These are phyloP conservation scores for Crenichthys baileyi DNA, from an alignment of 2,797 vertebrate species.

Conservation along the genomic window DNA sequence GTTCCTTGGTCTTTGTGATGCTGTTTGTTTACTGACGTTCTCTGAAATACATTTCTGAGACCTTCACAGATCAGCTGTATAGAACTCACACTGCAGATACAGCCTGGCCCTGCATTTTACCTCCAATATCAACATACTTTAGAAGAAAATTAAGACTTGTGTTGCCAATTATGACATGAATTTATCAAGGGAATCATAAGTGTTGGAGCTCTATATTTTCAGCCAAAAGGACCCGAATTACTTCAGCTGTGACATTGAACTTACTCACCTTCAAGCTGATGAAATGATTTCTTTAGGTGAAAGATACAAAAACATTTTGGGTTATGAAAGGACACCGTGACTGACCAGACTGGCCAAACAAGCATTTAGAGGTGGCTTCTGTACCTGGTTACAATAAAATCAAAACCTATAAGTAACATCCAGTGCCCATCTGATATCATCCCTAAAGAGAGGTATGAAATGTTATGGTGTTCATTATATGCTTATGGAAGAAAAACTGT, in stretches of 20 bases:
- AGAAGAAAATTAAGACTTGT: not conserved
- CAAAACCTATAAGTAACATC: not conserved
- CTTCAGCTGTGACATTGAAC: not conserved
- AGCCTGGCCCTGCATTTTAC: not conserved
- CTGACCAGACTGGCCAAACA: no score
- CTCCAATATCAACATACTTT: not conserved
- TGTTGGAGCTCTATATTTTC: not conserved
- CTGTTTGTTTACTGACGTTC: no score
- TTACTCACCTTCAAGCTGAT: not conserved
- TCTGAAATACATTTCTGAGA: no score
- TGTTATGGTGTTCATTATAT: no score
- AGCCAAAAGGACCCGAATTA: not conserved
- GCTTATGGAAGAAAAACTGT: not conserved
- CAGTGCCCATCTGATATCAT: not conserved
- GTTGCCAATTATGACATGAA: not conserved
- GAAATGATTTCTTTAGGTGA: not conserved
- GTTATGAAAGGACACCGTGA: not conserved
- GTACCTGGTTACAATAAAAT: no score
- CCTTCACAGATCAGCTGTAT: no score
- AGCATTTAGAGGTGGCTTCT: no score
- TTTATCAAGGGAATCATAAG: not conserved
- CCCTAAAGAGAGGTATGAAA: not conserved
- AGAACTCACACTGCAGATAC: no score
- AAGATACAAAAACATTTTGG: not conserved
- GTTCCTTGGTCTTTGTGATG: no score